Conservation (phyloP, 2,113 vertebrate genomes). For the Notothenia coriiceps region DNA sequence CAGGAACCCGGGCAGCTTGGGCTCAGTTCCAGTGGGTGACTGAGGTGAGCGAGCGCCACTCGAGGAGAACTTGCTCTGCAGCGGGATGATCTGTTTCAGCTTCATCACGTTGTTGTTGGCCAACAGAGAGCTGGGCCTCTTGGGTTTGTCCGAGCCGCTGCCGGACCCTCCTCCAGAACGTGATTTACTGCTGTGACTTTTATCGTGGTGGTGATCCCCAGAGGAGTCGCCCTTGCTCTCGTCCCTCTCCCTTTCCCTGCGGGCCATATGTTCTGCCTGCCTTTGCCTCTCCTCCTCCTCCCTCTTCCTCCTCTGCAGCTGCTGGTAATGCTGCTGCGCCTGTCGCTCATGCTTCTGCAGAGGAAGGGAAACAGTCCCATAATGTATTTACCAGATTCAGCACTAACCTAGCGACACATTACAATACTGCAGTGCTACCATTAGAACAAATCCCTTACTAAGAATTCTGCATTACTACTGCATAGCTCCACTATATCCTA, state of each 20-base stretch:
- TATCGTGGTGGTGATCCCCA: slow-evolving; percentile 87
- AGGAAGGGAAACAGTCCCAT: slow-evolving; percentile 49
- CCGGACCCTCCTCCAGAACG: slow-evolving; percentile 78
- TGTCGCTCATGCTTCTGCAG: slow-evolving; percentile 95
- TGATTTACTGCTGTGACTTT: slow-evolving; percentile 86
- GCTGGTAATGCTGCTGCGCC: slow-evolving; percentile 96
- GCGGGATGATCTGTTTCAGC: slow-evolving; percentile 96
- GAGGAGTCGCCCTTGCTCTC: slow-evolving; percentile 85
- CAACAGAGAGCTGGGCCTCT: slow-evolving; percentile 93
- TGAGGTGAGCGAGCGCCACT: slow-evolving; percentile 87
- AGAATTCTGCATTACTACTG: slow-evolving; percentile 8
- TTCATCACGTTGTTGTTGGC: slow-evolving; percentile 98
- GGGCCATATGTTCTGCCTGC: slow-evolving; percentile 91
- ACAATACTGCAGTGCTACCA: slow-evolving; percentile 35
- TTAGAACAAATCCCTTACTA: slow-evolving; percentile 30
- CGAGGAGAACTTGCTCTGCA: slow-evolving; percentile 94
- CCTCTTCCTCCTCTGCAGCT: slow-evolving; percentile 94
- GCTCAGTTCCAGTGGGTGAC: slow-evolving; percentile 90
- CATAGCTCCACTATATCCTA: neutral
- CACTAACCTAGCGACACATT: slow-evolving; percentile 37
- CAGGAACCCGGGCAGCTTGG: slow-evolving; percentile 94
- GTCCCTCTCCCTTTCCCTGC: slow-evolving; percentile 88
- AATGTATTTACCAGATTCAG: slow-evolving; percentile 48
- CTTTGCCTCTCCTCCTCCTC: slow-evolving; percentile 97
- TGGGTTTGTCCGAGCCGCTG: slow-evolving; percentile 88